Base-by-base conservation (phyloP, 2,113 vertebrate genomes). In the Elephantulus edwardii region DNA sequence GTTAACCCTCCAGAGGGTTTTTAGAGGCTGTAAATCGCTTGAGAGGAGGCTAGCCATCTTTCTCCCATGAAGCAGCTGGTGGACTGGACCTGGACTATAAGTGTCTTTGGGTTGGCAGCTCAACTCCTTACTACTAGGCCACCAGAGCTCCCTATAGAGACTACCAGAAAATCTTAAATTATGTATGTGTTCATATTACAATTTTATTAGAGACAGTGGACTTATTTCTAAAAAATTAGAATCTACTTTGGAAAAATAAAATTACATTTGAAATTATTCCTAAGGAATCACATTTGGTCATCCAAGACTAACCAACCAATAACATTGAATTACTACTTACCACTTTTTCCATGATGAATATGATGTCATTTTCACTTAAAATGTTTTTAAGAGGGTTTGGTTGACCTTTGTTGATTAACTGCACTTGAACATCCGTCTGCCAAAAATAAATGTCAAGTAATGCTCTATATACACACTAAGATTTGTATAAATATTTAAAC, bases 291-390 rank as follows among this genome's bases (percentile, higher is more conserved):
- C 86, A 44, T 84, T 26, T 46, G 33, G 5, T 46, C 82, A 7
- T 24, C 3, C 66, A 80, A 6, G 77, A 92, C 56, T 33, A 44
- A 84, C 56, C 11, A 75, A 64, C 13, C 42, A 74, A 54, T 83
- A 0, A 0, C 90, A 22, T 28, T 60, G 4, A 14, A 89, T 75
- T 2, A 28, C 26, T 28, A 97, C 98, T 97, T 96, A 99, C 99
- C 88, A 89, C 93, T 98, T 98, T 98, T 96, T 99, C 98, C 95
- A 98, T 92, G 84, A 99, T 82, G 83, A 98, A 98, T 11, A 98
- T 7, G 19, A 56, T 8, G 8, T 91, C 96, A 92, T 83, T 98
- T 88, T 96, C 98, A 89, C 89, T 96, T 95, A 98, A 97, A 80
- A 98, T 96, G 44, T 88, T 96, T 60, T 97, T 97, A 70, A 98